Base-by-base conservation (phyloP, 2,113 vertebrate species). In the Channa maculata region DNA sequence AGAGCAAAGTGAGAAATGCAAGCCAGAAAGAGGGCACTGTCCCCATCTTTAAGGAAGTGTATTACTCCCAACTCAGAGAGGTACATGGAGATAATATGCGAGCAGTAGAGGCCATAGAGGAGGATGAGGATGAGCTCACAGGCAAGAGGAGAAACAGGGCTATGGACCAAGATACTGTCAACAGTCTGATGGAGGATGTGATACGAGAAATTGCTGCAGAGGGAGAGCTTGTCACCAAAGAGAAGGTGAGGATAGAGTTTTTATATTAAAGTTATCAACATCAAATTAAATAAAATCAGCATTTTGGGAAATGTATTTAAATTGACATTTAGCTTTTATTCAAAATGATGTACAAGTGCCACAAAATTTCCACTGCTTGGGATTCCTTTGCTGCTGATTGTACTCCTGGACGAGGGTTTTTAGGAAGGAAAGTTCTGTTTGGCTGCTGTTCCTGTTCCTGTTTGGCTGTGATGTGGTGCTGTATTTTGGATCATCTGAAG, bases 161-260 rank as follows among this genome's bases (percentile, higher is more conserved):
- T 49, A 8, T 85, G 24, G 78, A 80, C 61, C 8, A 43, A 1
- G 83, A 86, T 0, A 67, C 10, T 0, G 74, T 94, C 58, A 93
- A 93, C 77, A 86, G 45, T 44, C 81, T 93, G 77, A 91, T 72
- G 44, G 75, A 94, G 46, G 85, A 89, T 0, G 88, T 90, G 39
- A 93, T 92, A 41, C 87, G 92, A 49, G 86, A 92, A 10, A 81
- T 95, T 0, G 88, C 94, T 6, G 11, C 85, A 2, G 89, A 93
- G 5, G 93, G 94, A 83, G 92, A 95, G 37, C 81, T 90, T 36
- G 94, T 95, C 68, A 94, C 93, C 14, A 41, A 63, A 15, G 89
- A 93, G 3, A 90, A 87, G 93, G 94, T 94, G 5, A 13, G 34
- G 6, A 15, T 4, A 8, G 9, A 11, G 6, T 55, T 14, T 46